phyloP scores from a whole-genome alignment of 2,888 invertebrate genomes.

The Orgyia antiqua region DNA sequence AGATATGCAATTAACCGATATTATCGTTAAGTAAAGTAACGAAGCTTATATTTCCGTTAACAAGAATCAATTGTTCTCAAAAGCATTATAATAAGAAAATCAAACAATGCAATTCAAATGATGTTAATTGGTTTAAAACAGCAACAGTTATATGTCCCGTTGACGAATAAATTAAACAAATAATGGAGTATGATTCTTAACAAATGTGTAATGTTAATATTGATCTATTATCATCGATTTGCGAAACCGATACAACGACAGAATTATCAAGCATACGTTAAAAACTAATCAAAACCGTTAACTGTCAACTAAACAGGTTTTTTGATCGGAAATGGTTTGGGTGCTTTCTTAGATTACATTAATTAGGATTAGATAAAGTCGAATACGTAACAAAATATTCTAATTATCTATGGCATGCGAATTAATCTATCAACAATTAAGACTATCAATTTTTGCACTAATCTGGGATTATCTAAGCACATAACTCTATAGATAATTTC shows the following conservation, averaged over 20 bases:
- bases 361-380: conserved; percentile 13
- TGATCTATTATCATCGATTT: conserved; percentile 39
- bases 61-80: background rate
- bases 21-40: too few species aligned
- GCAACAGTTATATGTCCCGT: conserved; percentile 16
- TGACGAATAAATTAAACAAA: conserved; percentile 14
- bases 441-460: background rate
- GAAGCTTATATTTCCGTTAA: background rate
- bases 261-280: conserved; percentile 43
- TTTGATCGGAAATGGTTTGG: conserved; percentile 25
- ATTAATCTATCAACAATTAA: background rate
- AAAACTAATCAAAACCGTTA: conserved; percentile 47
- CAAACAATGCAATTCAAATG: conserved; percentile 5
- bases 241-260: conserved; percentile 42
- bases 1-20: too few species aligned
- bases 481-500: background rate
- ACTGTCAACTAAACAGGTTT: conserved; percentile 58
- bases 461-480: too few species aligned
- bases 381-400: background rate
- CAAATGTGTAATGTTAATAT: conserved; percentile 31
- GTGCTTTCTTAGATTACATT: conserved; percentile 17
- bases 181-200: conserved; percentile 11
- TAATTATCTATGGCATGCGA: background rate
- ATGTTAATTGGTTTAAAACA: conserved; percentile 12
- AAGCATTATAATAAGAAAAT: conserved; percentile 4